Conservation (phyloP, 92 coral and sea anemone species). For the Porites rus region DNA sequence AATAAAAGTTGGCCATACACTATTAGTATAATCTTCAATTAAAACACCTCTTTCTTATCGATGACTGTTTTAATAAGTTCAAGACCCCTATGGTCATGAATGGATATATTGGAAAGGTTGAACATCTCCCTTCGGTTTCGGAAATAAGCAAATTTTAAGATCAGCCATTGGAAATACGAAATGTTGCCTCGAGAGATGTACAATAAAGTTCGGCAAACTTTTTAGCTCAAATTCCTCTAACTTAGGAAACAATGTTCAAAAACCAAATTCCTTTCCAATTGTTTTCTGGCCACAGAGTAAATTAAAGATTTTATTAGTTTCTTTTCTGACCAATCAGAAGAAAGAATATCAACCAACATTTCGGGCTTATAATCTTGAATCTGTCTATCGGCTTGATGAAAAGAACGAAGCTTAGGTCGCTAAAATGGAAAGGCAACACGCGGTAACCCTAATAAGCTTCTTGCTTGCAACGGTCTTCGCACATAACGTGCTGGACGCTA, state of each 20-base stretch:
- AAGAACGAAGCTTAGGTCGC: slow-evolving; percentile 13
- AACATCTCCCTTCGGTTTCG: background rate
- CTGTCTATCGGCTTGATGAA: slow-evolving; percentile 49
- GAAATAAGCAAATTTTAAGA: background rate
- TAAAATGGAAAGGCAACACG: slow-evolving; percentile 53
- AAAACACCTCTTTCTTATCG: slow-evolving; percentile 32
- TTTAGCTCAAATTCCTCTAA: slow-evolving; percentile 40
- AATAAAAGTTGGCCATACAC: slow-evolving; percentile 41
- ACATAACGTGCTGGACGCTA: slow-evolving; percentile 63
- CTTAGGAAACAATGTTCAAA: slow-evolving; percentile 51
- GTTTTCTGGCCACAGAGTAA: slow-evolving; percentile 74
- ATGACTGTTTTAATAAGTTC: slow-evolving; percentile 27
- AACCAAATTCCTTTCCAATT: slow-evolving; percentile 58
- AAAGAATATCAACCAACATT: slow-evolving; percentile 38
- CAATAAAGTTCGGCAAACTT: slow-evolving; percentile 11
- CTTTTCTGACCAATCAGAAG: slow-evolving; percentile 71
- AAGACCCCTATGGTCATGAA: slow-evolving; percentile 7
- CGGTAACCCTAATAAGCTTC: background rate
- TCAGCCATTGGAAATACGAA: slow-evolving; percentile 7
- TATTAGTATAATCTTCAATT: slow-evolving; percentile 29
- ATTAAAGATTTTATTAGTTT: slow-evolving; percentile 85
- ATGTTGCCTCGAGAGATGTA: slow-evolving; percentile 1
- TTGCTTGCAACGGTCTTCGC: slow-evolving; percentile 48
- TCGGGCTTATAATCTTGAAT: slow-evolving; percentile 58
- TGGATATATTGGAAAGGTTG: background rate